These are phyloP conservation scores for Margaritifera margaritifera DNA, from an alignment of 2,888 invertebrate species.

Conservation along the genomic window DNA sequence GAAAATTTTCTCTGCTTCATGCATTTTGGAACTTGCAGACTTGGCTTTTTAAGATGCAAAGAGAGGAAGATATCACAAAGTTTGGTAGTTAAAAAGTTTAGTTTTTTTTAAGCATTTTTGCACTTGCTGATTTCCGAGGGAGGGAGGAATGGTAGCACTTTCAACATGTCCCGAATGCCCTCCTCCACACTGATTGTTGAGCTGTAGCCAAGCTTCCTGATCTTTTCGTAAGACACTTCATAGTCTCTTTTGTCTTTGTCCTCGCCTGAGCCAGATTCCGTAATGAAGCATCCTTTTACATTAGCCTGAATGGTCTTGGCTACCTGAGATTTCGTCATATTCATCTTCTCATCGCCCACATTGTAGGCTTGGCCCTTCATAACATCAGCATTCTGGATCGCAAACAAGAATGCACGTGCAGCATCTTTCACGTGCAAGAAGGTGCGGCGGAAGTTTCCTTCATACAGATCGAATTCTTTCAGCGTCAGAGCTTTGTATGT, in stretches of 20 bases:
- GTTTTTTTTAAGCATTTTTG: conserved; percentile 36
- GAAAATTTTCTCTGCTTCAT: too few species aligned
- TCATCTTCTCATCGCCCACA: conserved; percentile 70
- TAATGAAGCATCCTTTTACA: conserved; percentile 56
- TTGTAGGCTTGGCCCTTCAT: conserved; percentile 68
- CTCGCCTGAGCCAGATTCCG: conserved; percentile 52
- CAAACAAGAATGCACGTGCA: conserved; percentile 66
- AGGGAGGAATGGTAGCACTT: conserved; percentile 56
- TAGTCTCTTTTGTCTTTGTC: conserved; percentile 71
- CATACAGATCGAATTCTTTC: conserved; percentile 63
- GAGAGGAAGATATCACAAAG: too few species aligned
- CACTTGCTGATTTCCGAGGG: conserved; percentile 42
- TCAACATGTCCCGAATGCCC: conserved; percentile 62
- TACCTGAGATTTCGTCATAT: conserved; percentile 67
- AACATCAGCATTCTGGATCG: conserved; percentile 55
- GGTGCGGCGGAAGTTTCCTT: conserved; percentile 65
- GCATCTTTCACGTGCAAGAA: conserved; percentile 71
- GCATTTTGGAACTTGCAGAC: too few species aligned
- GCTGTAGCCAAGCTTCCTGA: conserved; percentile 61
- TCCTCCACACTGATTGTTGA: conserved; percentile 61
- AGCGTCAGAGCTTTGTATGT: conserved; percentile 61
- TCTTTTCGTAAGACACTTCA: conserved; percentile 67
- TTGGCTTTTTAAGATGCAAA: too few species aligned
- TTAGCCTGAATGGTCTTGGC: conserved; percentile 57
- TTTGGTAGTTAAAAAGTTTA: too few species aligned